A percentile compares a stretch with the other conserved stretches of the same genome.
Conservation (phyloP, 2,888 invertebrate genomes). For the Drosophila nr. fundita region DNA sequence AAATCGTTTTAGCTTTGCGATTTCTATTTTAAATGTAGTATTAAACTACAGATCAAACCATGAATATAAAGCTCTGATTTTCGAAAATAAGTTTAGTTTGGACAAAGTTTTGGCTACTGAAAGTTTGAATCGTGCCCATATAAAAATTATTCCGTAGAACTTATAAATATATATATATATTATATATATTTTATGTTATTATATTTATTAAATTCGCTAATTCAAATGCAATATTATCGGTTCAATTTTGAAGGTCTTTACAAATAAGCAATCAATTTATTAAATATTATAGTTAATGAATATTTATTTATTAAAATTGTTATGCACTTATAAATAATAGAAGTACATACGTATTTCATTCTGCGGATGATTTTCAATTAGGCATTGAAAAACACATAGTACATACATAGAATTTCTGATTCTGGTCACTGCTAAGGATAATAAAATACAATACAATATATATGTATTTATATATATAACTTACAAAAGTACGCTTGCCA, state of each 20-base stretch:
- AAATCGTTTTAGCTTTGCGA: too few species aligned
- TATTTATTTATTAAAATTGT: conserved; percentile 71
- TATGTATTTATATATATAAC: conserved; percentile 23
- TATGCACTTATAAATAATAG: conserved; percentile 59
- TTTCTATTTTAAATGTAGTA: too few species aligned
- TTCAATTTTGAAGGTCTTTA: neutral
- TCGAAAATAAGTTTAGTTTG: too few species aligned
- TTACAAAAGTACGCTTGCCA: conserved; percentile 60
- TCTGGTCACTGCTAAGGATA: conserved; percentile 30
- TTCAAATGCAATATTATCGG: neutral
- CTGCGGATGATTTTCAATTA: conserved; percentile 44
- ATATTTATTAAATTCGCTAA: neutral
- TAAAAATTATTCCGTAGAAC: neutral
- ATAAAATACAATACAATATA: conserved; percentile 11
- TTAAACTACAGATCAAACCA: too few species aligned
- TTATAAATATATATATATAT: neutral
- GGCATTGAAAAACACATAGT: conserved; percentile 47
- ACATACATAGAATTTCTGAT: conserved; percentile 36
- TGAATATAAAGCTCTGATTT: too few species aligned
- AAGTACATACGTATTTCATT: conserved; percentile 60
- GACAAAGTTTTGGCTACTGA: neutral
- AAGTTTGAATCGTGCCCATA: neutral
- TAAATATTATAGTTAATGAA: conserved; percentile 52
- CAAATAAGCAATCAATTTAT: neutral
- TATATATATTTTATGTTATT: conserved; percentile 15